These are phyloP conservation scores for Gymnodraco acuticeps DNA, from an alignment of 2,797 vertebrate genomes.

Conservation along the genomic window DNA sequence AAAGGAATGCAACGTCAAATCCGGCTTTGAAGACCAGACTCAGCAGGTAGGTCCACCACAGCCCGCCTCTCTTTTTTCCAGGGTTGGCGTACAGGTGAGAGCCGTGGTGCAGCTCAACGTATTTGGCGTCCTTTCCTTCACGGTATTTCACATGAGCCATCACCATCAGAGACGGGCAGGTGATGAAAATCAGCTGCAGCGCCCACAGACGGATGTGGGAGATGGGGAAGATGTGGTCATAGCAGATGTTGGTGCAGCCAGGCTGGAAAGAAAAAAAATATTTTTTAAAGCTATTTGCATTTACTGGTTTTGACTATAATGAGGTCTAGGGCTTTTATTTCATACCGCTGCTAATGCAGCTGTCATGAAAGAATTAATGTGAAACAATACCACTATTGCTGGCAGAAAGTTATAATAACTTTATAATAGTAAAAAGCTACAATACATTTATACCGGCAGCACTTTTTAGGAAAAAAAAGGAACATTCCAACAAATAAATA, in stretches of 20 bases:
- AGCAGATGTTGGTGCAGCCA: conserved; percentile 93
- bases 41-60: conserved; percentile 95
- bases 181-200: conserved; percentile 96
- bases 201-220: conserved; percentile 98
- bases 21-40: conserved; percentile 90
- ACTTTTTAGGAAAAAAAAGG: neutral
- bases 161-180: conserved; percentile 94
- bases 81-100: conserved; percentile 84
- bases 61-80: conserved; percentile 90
- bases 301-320: neutral
- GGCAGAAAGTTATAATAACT: neutral
- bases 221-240: conserved; percentile 92
- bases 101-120: conserved; percentile 64
- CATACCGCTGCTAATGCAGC: neutral
- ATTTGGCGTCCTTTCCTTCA: conserved; percentile 86
- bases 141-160: conserved; percentile 93
- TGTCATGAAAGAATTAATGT: conserved; percentile 20
- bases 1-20: conserved; percentile 89
- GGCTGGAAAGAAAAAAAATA: conserved; percentile 72
- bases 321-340: neutral
- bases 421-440: neutral
- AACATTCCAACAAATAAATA: neutral
- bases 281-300: fast-evolving
- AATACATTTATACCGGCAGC: neutral
- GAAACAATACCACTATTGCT: conserved; percentile 8